Evolutionary conservation across 2,113 vertebrate species (phyloP).

Genomic region (Salvator merianae): DNA sequence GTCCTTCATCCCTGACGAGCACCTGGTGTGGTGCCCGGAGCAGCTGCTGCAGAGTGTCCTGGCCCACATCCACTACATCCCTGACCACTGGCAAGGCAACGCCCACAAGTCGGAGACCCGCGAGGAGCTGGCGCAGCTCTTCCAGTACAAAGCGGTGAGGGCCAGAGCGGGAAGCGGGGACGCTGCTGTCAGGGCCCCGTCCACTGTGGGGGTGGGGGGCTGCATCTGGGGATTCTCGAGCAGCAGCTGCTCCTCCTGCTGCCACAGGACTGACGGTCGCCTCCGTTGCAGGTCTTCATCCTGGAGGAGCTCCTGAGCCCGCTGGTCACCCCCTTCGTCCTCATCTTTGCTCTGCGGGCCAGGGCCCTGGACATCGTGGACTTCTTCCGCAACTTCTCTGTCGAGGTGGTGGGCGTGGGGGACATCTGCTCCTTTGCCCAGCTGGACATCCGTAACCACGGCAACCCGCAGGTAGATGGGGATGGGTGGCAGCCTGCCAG

Average conservation of each 20-base stretch:
- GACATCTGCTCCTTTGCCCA: conserved; percentile 98
- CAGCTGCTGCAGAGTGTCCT: conserved; percentile 94
- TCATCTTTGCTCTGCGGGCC: conserved; percentile 91
- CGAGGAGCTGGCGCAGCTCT: conserved; percentile 96
- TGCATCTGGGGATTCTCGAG: background rate
- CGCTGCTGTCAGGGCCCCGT: no score
- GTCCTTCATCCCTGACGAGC: conserved; percentile 97
- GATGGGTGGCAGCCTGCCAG: background rate
- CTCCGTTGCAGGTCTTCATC: conserved; percentile 86
- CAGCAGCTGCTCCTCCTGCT: background rate
- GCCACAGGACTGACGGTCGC: background rate
- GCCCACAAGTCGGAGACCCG: conserved; percentile 95
- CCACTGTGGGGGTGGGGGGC: background rate
- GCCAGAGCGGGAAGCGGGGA: background rate
- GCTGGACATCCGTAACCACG: conserved; percentile 97
- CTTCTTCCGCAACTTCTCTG: conserved; percentile 97
- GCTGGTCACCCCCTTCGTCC: conserved; percentile 93
- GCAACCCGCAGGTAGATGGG: conserved; percentile 89
- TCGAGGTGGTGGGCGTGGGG: conserved; percentile 94
- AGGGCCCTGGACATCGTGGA: conserved; percentile 96
- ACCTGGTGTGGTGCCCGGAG: conserved; percentile 97
- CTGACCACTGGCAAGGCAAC: conserved; percentile 98
- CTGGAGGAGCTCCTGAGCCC: conserved; percentile 95
- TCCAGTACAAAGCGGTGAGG: conserved; percentile 99
- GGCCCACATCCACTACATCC: conserved; percentile 98